Base-by-base conservation (phyloP, 1,140 invertebrate genomes). In the Heliothis virescens region DNA sequence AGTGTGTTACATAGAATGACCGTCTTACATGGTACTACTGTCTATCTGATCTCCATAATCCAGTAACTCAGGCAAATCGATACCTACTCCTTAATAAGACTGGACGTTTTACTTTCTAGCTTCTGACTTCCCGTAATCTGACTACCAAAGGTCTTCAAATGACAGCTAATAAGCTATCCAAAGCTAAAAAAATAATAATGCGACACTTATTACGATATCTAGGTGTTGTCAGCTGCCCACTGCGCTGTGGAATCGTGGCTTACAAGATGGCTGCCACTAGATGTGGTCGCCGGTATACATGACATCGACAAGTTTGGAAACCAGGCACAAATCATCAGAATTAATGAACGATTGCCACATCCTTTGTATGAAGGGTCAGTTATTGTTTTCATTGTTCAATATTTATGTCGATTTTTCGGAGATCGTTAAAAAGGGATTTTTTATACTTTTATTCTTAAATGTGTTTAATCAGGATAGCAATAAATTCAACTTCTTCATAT, bases 161-260 rank as follows among this genome's bases (percentile, higher is more conserved):
- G 21, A 26, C 2, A 26, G 21, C 21, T 26, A 26, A 26, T 26
- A 26, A 26, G 1, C 21, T 26, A 26, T 2, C 2, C 21, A 26
- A 2, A 1, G 1, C 2, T 26, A 1, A 26, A 2, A 26, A 26
- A 26, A 26, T 1, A 26, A 2, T 26, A 26, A 26, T 26, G 21
- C 21, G 2, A 26, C 2, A 1, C 1, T 26, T 26, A 26, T 29
- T 52, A 69, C 69, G 16, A n/a, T 67, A 83, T 86, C 3, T 63
- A 95, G 94, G 73, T 95, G 7, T 67, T 95, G 26, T 94, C 94
- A 69, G 95, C 95, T 9, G 94, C 85, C 5, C 94, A 95, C 78
- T 95, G 94, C 52, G 81, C 93, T 0, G 78, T 81, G 10, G 88
- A 89, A 12, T 92, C 91, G 0, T 90, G 86, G 81, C 52, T 91